phyloP scores from a whole-genome alignment of 2,797 vertebrate species.

The Dendrocincla fuliginosa region DNA sequence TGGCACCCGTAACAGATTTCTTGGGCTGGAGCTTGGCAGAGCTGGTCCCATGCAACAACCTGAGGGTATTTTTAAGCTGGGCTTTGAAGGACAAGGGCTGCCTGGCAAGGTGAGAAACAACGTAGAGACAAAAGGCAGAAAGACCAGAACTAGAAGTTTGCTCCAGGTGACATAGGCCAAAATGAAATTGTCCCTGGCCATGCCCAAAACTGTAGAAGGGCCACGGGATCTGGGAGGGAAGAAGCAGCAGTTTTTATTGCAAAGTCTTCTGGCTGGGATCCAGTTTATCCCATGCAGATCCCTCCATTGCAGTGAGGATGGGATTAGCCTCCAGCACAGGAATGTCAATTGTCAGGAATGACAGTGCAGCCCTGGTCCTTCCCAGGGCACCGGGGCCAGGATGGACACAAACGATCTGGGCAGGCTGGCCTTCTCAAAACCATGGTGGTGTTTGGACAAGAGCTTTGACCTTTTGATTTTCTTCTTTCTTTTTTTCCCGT shows the following conservation, averaged over 20 bases:
- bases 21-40: neutral
- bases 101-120: neutral
- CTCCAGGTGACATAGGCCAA: neutral
- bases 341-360: neutral
- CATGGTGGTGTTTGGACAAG: neutral
- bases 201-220: neutral
- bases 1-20: neutral
- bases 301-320: neutral
- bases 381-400: neutral
- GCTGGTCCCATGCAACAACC: neutral
- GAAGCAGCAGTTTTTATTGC: neutral
- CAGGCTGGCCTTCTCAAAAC: neutral
- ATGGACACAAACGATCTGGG: neutral
- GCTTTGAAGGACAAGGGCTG: neutral
- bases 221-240: neutral
- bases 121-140: neutral
- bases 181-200: neutral
- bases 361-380: neutral
- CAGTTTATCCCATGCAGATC: neutral
- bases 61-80: neutral
- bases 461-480: neutral
- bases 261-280: neutral
- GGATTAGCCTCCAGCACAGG: neutral
- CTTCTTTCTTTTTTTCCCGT: fast-evolving
- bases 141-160: neutral